Evolutionary conservation across 2,888 invertebrate species (phyloP), one percentile per base, ranked within the genome.

Genomic region (Yponomeuta plumbellus): DNA sequence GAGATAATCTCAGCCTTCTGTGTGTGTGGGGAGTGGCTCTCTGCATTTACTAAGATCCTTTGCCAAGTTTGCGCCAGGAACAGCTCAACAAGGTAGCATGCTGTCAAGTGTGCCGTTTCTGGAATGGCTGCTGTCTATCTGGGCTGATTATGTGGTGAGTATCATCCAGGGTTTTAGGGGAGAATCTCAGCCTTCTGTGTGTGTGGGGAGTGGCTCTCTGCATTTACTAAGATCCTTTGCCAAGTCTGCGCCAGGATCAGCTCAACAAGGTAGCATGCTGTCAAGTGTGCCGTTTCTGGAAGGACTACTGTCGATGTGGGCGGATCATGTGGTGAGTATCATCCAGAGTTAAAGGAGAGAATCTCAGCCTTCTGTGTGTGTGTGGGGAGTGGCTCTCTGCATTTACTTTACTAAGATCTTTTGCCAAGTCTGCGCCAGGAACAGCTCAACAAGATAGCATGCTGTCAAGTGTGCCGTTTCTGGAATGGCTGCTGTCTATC

Each of bases 231-330:
- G n/a, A n/a, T n/a, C n/a, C n/a, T n/a, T n/a, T n/a, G 82, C 98
- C 98, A 74, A 99, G 99, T 87, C 91, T 99, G 64, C 92, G 98
- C 70, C 98, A 99, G 86, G 99, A 99, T 81, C 99, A 99, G 85
- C 92, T 99, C 69, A 99, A 99, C 89, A 99, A 99, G 96, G 97
- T 68, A 97, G 98, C 71, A 94, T 99, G 77, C 92, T 99, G 66
- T 97, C 98, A 69, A 97, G 97, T 1, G 94, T 96, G 76, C 93
- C 95, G 65, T 99, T 99, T 91, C 92, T 99, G 44, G 98, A 99
- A 78, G 97, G 96, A 70, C 90, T 99, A 70, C 93, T 99, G 34
- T 96, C 97, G 74, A 97, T 98, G 96, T 99, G 99, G 96, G 95
- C 96, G 13, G 94, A 92, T 65, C 98, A 99, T 88, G 97, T 99